A percentile compares a stretch with the other conserved stretches of the same genome.
Evolutionary conservation across 1,140 invertebrate species (phyloP).

Genomic region (Bombus terrestris): DNA sequence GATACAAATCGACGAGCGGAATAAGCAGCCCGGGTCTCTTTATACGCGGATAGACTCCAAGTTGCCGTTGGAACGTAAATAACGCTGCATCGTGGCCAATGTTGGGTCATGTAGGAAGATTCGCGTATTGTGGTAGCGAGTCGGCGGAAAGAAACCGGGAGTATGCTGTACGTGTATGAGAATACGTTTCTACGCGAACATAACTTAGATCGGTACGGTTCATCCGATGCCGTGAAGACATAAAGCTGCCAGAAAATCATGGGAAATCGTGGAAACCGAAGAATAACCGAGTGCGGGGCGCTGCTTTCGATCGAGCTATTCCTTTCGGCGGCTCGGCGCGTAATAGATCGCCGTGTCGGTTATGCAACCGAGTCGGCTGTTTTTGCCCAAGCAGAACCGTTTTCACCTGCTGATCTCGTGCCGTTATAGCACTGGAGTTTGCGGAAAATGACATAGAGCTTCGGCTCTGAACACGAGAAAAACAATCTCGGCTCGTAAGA

Average conservation of each 20-base stretch:
- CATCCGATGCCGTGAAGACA: background rate
- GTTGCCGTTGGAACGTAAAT: constrained; percentile 13
- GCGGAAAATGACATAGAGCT: background rate
- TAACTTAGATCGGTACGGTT: background rate
- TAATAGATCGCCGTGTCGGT: background rate
- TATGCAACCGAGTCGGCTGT: constrained; percentile 39
- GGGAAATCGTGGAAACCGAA: constrained; percentile 8
- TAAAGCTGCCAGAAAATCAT: background rate
- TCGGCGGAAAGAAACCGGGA: too few species aligned
- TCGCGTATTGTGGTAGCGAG: too few species aligned
- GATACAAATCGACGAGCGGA: constrained; percentile 55
- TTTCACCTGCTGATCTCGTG: constrained; percentile 50
- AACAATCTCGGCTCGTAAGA: background rate
- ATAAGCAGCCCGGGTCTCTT: constrained; percentile 15
- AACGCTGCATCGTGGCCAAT: background rate
- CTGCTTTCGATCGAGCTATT: background rate
- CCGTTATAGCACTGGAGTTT: background rate
- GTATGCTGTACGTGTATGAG: too few species aligned
- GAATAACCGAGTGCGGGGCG: background rate
- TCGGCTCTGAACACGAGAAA: background rate
- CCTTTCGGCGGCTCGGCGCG: background rate
- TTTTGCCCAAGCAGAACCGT: constrained; percentile 43
- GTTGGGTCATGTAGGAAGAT: too few species aligned
- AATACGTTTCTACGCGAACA: background rate
- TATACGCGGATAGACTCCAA: background rate